Base-by-base conservation (phyloP, 2,113 vertebrate species). In the Scortum barcoo region DNA sequence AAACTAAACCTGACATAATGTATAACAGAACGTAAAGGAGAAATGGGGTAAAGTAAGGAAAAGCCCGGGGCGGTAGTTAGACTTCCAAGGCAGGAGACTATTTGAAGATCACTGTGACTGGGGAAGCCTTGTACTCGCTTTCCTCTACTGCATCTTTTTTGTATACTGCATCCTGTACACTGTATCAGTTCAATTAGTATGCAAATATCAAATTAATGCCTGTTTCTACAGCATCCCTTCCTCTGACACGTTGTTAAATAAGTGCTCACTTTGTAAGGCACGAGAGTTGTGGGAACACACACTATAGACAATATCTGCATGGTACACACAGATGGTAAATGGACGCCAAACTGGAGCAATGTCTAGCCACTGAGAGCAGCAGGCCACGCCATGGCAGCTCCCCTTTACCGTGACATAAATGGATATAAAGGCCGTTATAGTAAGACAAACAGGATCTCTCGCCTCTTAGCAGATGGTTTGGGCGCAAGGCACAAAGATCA, bases 401-500 rank as follows among this genome's bases (percentile, higher is more conserved):
- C 81, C 83, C 89, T 90, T 95, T 93, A 93, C 85, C 84, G 74
- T 72, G 88, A 94, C 93, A 93, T 78, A 90, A 95, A 88, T 80
- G 90, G 84, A 84, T 85, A 89, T 60, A 93, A 91, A 94, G 93
- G 89, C 92, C 77, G 82, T 87, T 72, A 78, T 91, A 85, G 93
- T 86, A 22, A 72, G 93, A 92, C 87, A 83, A 93, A 94, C 90
- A 75, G 91, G 83, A 93, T 90, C 13, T 77, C 51, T 84, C 60
- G n/a, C 56, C 94, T 96, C 94, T 93, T 90, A 92, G 95, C 95
- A 97, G 96, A 97, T 96, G 95, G 95, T 94, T 93, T 90, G 91
- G 93, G 94, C 87, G 38, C 48, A 77, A 93, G 89, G 93, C 94
- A 93, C 93, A 96, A 94, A 96, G 96, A 97, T 96, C 96, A 96